Evolutionary conservation across 1,140 invertebrate genomes (phyloP).

Genomic region (Pseudomyrmex cubaensis): DNA sequence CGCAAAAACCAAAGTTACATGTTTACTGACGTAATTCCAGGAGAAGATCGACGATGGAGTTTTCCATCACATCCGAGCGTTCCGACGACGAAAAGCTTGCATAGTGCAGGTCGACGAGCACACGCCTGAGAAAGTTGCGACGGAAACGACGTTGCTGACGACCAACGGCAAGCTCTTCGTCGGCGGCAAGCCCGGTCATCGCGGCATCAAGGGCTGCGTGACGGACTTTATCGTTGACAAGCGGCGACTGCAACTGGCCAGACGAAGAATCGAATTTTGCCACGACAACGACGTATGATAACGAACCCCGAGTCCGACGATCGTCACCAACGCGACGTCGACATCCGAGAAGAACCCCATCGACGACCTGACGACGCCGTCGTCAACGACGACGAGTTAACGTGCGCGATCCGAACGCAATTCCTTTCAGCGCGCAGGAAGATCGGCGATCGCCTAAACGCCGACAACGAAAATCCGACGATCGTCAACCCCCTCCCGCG

Average conservation of each 20-base stretch:
- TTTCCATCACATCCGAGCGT: constrained; percentile 82
- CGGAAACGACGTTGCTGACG: constrained; percentile 77
- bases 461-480: constrained; percentile 18
- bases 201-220: constrained; percentile 88
- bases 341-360: constrained; percentile 31
- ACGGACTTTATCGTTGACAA: constrained; percentile 86
- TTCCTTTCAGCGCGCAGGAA: background rate
- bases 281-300: constrained; percentile 86
- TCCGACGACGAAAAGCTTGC: constrained; percentile 84
- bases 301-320: constrained; percentile 66
- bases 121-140: constrained; percentile 75
- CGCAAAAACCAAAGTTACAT: background rate
- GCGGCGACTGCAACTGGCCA: constrained; percentile 82
- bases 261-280: constrained; percentile 83
- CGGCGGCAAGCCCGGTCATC: constrained; percentile 86
- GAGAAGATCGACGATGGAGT: constrained; percentile 85
- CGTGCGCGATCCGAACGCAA: constrained; percentile 38
- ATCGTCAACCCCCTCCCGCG: background rate
- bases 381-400: constrained; percentile 60
- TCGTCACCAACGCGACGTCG: constrained; percentile 67
- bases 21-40: constrained; percentile 75
- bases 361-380: constrained; percentile 23
- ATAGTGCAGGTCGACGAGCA: constrained; percentile 87
- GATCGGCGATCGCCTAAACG: constrained; percentile 24
- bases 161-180: constrained; percentile 84